Evolutionary conservation across 2,797 vertebrate genomes (phyloP).

Genomic region (Ficedula albicollis): DNA sequence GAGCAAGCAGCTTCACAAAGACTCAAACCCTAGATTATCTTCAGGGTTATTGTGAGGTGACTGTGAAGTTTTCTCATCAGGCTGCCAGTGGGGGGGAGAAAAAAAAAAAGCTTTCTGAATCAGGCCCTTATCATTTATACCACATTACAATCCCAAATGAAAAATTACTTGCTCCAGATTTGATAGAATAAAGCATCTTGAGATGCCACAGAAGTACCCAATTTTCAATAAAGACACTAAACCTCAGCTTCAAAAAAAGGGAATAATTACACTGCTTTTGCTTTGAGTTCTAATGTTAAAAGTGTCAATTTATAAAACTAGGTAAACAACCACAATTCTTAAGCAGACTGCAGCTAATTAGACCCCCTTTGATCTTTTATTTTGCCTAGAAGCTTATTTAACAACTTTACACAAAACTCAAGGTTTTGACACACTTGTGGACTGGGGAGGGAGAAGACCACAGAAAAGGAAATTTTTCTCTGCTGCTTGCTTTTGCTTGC

Average conservation of each 20-base stretch:
- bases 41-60: slow-evolving; percentile 63
- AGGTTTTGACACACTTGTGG: slow-evolving; percentile 37
- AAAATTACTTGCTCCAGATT: slow-evolving; percentile 69
- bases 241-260: slow-evolving; percentile 66
- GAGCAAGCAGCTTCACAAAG: slow-evolving; percentile 12
- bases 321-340: slow-evolving; percentile 70
- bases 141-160: slow-evolving; percentile 72
- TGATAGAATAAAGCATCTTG: slow-evolving; percentile 71
- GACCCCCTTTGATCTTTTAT: slow-evolving; percentile 72
- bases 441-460: background rate
- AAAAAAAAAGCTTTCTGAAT: slow-evolving; percentile 43
- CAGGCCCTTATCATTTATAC: slow-evolving; percentile 68
- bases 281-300: slow-evolving; percentile 73
- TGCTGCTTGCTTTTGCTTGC: background rate
- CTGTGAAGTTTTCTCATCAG: slow-evolving; percentile 19
- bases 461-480: background rate
- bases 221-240: slow-evolving; percentile 74
- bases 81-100: background rate
- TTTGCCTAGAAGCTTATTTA: slow-evolving; percentile 72
- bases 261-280: slow-evolving; percentile 74
- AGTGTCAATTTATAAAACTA: slow-evolving; percentile 73
- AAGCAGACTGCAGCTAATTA: slow-evolving; percentile 72
- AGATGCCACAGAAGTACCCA: slow-evolving; percentile 66
- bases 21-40: slow-evolving; percentile 63
- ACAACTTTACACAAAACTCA: slow-evolving; percentile 68